A percentile compares a stretch with the other conserved stretches of the same genome.
Evolutionary conservation across 2,888 invertebrate genomes (phyloP).

Genomic region (Hydriomena furcata): DNA sequence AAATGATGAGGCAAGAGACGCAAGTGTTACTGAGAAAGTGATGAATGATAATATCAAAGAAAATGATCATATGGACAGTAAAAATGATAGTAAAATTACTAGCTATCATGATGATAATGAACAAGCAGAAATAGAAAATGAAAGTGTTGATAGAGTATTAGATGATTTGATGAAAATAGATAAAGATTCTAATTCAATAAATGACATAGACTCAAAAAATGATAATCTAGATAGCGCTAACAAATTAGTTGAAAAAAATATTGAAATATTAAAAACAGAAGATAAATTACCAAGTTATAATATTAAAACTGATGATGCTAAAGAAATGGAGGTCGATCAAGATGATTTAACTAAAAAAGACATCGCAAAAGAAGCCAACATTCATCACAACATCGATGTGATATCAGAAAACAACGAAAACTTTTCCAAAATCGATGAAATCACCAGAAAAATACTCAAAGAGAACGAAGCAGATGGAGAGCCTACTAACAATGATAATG

Average conservation of each 20-base stretch:
- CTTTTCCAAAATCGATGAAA: constrained; percentile 24
- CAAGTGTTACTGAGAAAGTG: background rate
- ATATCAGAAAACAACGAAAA: constrained; percentile 3
- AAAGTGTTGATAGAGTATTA: background rate
- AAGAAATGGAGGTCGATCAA: constrained; percentile 14
- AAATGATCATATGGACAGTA: background rate
- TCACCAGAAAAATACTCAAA: constrained; percentile 20
- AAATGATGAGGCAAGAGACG: background rate
- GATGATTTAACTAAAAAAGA: background rate
- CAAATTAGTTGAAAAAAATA: background rate
- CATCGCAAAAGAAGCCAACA: background rate
- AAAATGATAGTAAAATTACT: background rate
- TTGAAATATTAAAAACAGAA: background rate
- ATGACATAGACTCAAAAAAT: constrained; percentile 11
- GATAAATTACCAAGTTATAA: background rate
- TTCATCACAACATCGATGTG: background rate
- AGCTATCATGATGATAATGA: background rate
- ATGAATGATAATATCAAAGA: background rate
- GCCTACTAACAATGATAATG: background rate
- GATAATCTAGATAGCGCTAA: constrained; percentile 14
- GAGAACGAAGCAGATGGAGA: constrained; percentile 1
- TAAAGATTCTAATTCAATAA: background rate
- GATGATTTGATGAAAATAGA: background rate
- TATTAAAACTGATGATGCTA: background rate
- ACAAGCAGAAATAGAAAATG: background rate